A percentile compares a stretch with the other conserved stretches of the same genome.
These are phyloP conservation scores for Sebastes steindachneri DNA, from an alignment of 2,797 vertebrate genomes.

Conservation along the genomic window DNA sequence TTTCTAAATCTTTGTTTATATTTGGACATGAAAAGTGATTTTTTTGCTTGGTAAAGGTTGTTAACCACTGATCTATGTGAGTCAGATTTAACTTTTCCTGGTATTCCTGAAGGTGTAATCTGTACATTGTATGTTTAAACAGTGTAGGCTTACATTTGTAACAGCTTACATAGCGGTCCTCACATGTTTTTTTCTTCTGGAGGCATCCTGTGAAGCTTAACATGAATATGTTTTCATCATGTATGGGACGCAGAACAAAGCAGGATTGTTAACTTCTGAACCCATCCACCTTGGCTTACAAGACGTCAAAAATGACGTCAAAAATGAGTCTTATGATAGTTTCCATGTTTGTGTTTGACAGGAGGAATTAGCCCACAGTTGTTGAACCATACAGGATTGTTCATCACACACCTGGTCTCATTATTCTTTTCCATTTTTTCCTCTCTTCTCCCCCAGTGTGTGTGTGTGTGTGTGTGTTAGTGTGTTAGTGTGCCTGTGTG, in stretches of 20 bases:
- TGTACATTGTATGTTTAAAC: neutral
- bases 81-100: neutral
- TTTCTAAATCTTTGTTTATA: neutral
- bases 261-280: slow-evolving; percentile 28
- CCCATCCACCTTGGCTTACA: neutral
- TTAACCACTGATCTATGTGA: neutral
- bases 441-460: neutral
- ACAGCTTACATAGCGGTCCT: neutral
- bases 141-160: neutral
- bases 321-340: slow-evolving; percentile 21
- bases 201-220: neutral
- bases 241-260: slow-evolving; percentile 19
- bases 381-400: slow-evolving; percentile 8
- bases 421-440: slow-evolving; percentile 8
- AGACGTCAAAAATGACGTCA: slow-evolving; percentile 18
- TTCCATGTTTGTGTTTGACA: slow-evolving; percentile 46
- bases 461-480: neutral
- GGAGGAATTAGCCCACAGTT: slow-evolving; percentile 28
- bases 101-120: neutral
- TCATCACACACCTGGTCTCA: slow-evolving; percentile 34
- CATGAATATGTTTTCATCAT: neutral
- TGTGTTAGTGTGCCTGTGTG: neutral
- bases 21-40: neutral
- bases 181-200: neutral
- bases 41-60: neutral